Evolutionary conservation across 2,888 invertebrate species (phyloP), one percentile per base, ranked within the genome.

Genomic region (Schizotus pectinicornis): DNA sequence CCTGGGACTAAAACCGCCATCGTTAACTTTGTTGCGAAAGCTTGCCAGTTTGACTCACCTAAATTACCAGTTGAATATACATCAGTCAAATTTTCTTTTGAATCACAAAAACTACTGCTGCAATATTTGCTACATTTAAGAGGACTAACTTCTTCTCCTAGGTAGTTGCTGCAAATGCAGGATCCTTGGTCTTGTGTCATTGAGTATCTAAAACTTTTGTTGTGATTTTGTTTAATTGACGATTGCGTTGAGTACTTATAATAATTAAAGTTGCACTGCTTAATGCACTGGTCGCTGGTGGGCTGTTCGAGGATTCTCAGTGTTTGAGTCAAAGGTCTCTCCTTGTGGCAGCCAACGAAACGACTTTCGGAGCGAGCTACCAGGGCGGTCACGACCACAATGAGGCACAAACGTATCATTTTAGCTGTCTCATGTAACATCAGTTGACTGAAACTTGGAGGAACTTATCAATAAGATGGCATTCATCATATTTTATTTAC

Each of bases 1-100:
- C 89, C 88, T 11, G 91, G 88, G 7, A 85, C 85, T 83, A 59
- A 46, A 73, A 65, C n/a, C n/a, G 56, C n/a, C 7, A 31, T 32
- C 47, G 1, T 6, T 22, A 45, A 6, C 22, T 32, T 34, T 7
- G 6, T 34, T 34, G 34, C n/a, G 47, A 53, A 48, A 49, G 13
- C 22, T 2, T 22, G 22, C 3, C 22, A 49, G 9, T 45, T 49
- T 45, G 36, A 58, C 57, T 56, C 65, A 75, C 76, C 71, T 64
- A 65, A 57, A 54, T 72, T 73, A 61, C 74, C 75, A 41, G 76
- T 76, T 14, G 61, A 50, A 67, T 74, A 76, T 12, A 71, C 67
- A 64, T 76, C 73, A 11, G 64, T 65, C 47, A 74, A 53, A 34
- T 68, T 61, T 32, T 45, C 42, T 41, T 61, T 64, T 13, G 46